A percentile compares a stretch with the other conserved stretches of the same genome.
These are phyloP conservation scores for Argyrosomus regius DNA, from an alignment of 2,797 vertebrate genomes.

Conservation along the genomic window DNA sequence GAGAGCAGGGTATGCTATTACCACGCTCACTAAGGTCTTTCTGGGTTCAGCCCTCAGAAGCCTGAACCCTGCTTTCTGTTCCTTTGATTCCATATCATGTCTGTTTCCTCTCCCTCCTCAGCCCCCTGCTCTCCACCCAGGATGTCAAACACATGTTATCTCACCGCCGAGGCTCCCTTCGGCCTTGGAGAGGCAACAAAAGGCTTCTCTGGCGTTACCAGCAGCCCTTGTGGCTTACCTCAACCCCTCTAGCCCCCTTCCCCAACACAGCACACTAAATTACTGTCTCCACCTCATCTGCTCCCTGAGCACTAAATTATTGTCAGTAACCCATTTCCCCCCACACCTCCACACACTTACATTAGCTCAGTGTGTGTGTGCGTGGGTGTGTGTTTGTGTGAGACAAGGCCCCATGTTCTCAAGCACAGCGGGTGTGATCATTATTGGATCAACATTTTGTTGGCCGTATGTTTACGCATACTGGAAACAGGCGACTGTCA, in stretches of 20 bases:
- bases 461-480: conserved; percentile 23
- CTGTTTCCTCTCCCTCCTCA: conserved; percentile 26
- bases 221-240: conserved; percentile 81
- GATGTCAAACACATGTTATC: conserved; percentile 82
- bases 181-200: conserved; percentile 75
- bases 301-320: conserved; percentile 75
- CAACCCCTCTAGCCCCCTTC: conserved; percentile 67
- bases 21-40: not conserved
- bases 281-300: conserved; percentile 79
- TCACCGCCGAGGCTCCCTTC: conserved; percentile 67
- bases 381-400: conserved; percentile 19
- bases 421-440: conserved; percentile 11
- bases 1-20: not conserved
- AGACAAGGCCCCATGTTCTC: not conserved
- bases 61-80: conserved; percentile 11
- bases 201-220: conserved; percentile 72
- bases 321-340: conserved; percentile 69
- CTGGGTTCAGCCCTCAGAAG: conserved; percentile 17
- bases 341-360: conserved; percentile 67
- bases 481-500: conserved; percentile 34
- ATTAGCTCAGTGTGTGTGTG: conserved; percentile 70
- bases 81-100: conserved; percentile 37
- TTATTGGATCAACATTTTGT: conserved; percentile 43
- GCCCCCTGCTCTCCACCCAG: conserved; percentile 54
- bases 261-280: conserved; percentile 72